phyloP scores from a whole-genome alignment of 2,113 vertebrate genomes.

The Antechinus stuartii region DNA sequence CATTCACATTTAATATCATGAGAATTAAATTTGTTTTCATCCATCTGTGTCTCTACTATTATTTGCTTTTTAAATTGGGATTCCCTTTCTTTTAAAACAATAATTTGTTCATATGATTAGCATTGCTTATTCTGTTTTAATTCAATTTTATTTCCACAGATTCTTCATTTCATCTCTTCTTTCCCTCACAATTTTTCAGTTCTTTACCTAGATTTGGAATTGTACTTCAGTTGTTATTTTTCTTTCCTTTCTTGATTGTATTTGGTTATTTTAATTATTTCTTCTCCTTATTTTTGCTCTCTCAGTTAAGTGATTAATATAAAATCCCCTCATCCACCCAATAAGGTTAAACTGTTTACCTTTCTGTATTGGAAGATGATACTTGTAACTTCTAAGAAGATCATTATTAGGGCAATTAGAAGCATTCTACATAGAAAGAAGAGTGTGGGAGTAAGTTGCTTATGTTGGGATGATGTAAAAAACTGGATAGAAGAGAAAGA shows the following conservation, averaged over 20 bases:
- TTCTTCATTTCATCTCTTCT: not conserved
- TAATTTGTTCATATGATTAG: not conserved
- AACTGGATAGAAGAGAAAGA: no score
- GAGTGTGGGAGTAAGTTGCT: no score
- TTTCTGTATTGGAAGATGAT: no score
- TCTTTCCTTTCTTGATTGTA: not conserved
- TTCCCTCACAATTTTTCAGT: not conserved
- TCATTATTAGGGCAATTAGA: no score
- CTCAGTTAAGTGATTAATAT: not conserved
- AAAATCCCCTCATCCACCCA: not conserved
- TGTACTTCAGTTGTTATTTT: not conserved
- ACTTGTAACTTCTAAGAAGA: no score
- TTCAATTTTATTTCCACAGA: not conserved
- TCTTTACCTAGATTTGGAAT: not conserved
- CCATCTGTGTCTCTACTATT: not conserved
- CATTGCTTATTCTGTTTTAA: not conserved
- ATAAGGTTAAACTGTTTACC: no score
- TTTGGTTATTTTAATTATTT: not conserved
- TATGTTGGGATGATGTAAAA: no score
- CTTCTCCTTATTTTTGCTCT: not conserved
- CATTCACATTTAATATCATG: not conserved
- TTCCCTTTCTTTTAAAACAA: not conserved
- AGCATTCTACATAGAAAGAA: no score
- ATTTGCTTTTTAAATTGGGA: not conserved
- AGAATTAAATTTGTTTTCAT: not conserved